Base-by-base conservation (phyloP, 2,797 vertebrate species). In the Sebastes alutus region DNA sequence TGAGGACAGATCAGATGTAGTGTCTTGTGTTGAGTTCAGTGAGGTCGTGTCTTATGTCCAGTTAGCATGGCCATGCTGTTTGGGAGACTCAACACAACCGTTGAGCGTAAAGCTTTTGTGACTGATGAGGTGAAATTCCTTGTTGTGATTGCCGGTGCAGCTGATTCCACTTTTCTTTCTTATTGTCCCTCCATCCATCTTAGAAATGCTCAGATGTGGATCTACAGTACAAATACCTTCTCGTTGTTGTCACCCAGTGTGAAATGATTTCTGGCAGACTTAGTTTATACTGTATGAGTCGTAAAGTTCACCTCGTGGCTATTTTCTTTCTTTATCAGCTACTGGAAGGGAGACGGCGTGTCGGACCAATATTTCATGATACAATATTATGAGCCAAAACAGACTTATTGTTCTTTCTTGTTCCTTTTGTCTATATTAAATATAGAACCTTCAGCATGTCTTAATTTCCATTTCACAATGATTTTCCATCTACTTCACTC, bases 141-240 rank as follows among this genome's bases (percentile, higher is more conserved):
- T 33, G 52, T 32, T 70, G 69, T 75, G 59, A 42, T 80, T 55
- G 56, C 27, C 7, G 2, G 49, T 62, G 38, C 42, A 82, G 80
- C 80, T 87, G 77, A 72, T 60, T 65, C 42, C n/a, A 61, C 54
- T 77, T 72, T 52, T 67, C 23, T 30, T 49, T 42, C 61, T 18
- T 54, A 46, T 38, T 73, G 52, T 55, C 23, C 35, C 30, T 72
- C 22, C 12, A 55, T 69, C 76, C 66, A 72, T 82, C 49, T 58
- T 27, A 33, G 20, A 61, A 69, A 56, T 52, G 25, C 60, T 76
- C 55, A 33, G 42, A 59, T 75, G 27, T 80, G 35, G 20, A 42
- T 77, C 54, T 32, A 71, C 64, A 35, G 30, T 7, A 52, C 12
- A 38, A 77, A 72, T 67, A 59, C 55, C 30, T 32, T 63, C 6